phyloP scores from a whole-genome alignment of 2,888 invertebrate species.

The Nephrotoma guestfalica region DNA sequence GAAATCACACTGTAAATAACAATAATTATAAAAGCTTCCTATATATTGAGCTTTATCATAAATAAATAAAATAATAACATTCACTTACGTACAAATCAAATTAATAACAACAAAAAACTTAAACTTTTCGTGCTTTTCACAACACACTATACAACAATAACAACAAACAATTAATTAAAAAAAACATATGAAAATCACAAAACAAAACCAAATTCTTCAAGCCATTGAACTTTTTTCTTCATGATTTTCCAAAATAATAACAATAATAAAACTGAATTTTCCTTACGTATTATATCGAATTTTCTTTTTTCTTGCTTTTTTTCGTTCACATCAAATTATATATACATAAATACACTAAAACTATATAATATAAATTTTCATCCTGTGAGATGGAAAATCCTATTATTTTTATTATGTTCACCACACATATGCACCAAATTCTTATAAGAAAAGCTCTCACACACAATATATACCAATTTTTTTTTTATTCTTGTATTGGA shows the following conservation, averaged over 20 bases:
- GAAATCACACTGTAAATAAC: neutral
- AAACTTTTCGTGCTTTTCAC: neutral
- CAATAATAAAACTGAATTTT: neutral
- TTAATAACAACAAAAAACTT: neutral
- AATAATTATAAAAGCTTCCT: neutral
- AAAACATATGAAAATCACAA: neutral
- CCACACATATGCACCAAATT: neutral
- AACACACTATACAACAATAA: neutral
- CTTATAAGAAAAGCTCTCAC: neutral
- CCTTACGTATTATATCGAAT: neutral
- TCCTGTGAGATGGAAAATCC: neutral
- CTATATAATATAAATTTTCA: neutral
- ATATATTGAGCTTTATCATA: neutral
- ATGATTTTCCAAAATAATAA: neutral
- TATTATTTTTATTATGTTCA: neutral
- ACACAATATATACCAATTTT: neutral
- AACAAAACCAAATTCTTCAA: neutral
- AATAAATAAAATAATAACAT: neutral
- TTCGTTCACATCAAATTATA: neutral
- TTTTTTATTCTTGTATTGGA: neutral
- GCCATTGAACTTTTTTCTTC: neutral
- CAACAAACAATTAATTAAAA: neutral
- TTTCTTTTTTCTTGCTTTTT: neutral
- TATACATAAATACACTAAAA: neutral
- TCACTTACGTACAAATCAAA: neutral